Evolutionary conservation across 2,888 invertebrate species (phyloP).

Genomic region (Oithona nana): DNA sequence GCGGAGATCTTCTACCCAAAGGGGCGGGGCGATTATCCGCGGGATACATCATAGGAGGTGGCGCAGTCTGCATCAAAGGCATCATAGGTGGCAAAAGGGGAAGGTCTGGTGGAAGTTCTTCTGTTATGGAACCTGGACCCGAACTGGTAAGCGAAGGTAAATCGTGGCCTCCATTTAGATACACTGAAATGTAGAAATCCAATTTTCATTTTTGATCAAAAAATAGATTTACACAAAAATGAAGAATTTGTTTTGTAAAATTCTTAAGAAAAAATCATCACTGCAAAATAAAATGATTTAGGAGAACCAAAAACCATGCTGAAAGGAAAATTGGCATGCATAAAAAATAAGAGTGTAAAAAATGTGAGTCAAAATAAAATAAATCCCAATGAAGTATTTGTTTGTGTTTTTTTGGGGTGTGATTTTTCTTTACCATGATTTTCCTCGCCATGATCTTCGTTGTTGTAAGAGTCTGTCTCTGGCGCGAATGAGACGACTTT

Average conservation of each 20-base stretch:
- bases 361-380: not conserved
- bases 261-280: not conserved
- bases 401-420: too few species aligned
- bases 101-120: conserved; percentile 9
- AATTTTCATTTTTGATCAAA: not conserved
- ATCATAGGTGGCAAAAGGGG: conserved; percentile 1
- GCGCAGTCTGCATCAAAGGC: not conserved
- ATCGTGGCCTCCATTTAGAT: not conserved
- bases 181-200: not conserved
- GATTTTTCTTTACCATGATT: not conserved
- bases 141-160: not conserved
- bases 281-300: too few species aligned
- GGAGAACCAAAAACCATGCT: not conserved
- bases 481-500: conserved; percentile 2
- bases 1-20: not conserved
- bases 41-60: conserved; percentile 2
- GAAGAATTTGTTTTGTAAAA: not conserved
- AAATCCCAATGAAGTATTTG: too few species aligned
- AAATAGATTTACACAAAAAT: not conserved
- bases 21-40: not conserved
- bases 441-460: not conserved
- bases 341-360: not conserved
- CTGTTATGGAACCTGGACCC: not conserved
- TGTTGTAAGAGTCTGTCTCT: not conserved
- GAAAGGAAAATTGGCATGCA: not conserved